phyloP scores from a whole-genome alignment of 2,797 vertebrate genomes.

The Pachyuromys duprasi region DNA sequence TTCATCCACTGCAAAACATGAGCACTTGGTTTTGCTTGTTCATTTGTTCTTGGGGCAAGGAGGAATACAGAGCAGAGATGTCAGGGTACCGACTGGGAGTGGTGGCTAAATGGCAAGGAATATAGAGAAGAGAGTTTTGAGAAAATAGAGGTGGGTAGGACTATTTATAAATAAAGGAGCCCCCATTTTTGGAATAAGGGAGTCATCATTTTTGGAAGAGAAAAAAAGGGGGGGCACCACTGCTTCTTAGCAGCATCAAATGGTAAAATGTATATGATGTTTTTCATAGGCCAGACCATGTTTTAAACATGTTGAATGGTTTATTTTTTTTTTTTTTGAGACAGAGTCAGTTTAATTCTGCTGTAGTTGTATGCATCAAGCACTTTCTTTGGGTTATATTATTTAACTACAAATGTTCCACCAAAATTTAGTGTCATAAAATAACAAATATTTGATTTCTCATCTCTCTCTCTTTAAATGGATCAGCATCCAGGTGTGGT shows the following conservation, averaged over 20 bases:
- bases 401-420: background rate
- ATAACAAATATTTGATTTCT: background rate
- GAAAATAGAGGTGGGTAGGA: background rate
- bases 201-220: background rate
- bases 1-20: background rate
- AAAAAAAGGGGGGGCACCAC: background rate
- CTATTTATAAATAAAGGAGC: background rate
- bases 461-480: background rate
- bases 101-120: background rate
- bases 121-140: background rate
- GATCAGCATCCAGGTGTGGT: background rate
- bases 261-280: background rate
- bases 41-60: background rate
- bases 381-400: background rate
- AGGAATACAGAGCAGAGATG: background rate
- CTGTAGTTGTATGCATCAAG: background rate
- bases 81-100: background rate
- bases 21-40: background rate
- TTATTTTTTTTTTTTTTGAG: background rate
- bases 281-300: background rate
- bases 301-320: background rate
- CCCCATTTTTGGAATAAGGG: background rate
- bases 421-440: background rate
- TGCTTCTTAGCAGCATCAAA: background rate
- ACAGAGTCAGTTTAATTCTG: constrained; percentile 4